Conservation (phyloP, 2,888 invertebrate species). For the Doris montereyensis region DNA sequence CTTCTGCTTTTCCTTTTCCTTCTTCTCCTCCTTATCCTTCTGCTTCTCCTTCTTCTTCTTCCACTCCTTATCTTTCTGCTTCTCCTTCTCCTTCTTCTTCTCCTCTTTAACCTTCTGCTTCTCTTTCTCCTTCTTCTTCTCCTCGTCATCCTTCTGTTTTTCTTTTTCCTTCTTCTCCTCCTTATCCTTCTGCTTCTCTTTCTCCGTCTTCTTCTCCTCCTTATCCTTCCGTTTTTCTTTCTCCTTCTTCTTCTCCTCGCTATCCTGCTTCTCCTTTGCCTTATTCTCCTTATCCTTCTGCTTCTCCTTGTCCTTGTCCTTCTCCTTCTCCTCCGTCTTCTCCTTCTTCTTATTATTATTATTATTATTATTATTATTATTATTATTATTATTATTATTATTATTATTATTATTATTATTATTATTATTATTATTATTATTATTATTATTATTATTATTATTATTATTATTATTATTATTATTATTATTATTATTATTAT, state of each 20-base stretch:
- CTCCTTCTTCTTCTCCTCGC: background rate
- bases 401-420: too few species aligned
- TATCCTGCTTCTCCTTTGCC: background rate
- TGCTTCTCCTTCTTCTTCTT: background rate
- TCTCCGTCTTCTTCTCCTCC: background rate
- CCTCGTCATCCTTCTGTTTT: background rate
- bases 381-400: too few species aligned
- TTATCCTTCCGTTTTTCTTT: background rate
- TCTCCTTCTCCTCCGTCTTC: too few species aligned
- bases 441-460: too few species aligned
- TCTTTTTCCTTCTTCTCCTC: background rate
- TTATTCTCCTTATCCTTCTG: background rate
- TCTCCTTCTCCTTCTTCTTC: background rate
- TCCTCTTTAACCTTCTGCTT: background rate
- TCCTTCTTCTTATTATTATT: too few species aligned
- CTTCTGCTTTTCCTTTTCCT: background rate
- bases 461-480: too few species aligned
- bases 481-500: too few species aligned
- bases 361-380: too few species aligned
- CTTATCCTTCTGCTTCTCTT: background rate
- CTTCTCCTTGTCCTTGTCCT: constrained; percentile 13
- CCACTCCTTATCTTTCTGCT: background rate
- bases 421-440: too few species aligned
- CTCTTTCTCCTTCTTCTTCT: background rate
- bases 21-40: too few species aligned